Evolutionary conservation across 2,797 vertebrate genomes (phyloP).

Genomic region (Anguilla megastoma): DNA sequence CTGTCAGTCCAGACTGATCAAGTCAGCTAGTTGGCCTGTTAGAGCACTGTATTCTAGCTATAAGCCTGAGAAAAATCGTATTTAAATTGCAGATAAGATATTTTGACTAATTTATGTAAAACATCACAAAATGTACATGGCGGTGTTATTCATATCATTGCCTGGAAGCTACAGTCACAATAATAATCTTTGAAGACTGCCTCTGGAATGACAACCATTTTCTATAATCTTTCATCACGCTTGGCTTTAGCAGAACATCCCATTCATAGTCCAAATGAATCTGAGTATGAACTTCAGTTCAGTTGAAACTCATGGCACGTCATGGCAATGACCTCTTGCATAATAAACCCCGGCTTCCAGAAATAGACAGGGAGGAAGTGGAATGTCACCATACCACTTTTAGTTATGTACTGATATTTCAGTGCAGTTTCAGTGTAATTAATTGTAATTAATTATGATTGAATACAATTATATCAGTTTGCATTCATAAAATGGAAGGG

Average conservation of each 20-base stretch:
- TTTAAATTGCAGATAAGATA: conserved; percentile 8
- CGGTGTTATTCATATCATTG: neutral
- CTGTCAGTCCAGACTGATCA: conserved; percentile 11
- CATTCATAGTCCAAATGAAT: neutral
- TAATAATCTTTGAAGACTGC: neutral
- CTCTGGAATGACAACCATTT: neutral
- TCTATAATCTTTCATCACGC: neutral
- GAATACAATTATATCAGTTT: neutral
- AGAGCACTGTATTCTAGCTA: neutral
- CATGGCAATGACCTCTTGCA: neutral
- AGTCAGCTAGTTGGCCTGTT: neutral
- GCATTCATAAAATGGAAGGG: neutral
- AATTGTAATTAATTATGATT: neutral
- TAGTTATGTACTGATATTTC: neutral
- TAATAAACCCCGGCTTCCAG: neutral
- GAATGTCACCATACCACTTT: neutral
- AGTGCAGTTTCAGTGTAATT: neutral
- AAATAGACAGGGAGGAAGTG: neutral
- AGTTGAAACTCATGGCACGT: neutral
- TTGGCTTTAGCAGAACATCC: neutral
- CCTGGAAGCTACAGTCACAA: neutral
- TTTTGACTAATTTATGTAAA: conserved; percentile 5
- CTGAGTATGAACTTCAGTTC: neutral
- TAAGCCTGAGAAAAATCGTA: neutral
- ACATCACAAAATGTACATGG: neutral